A percentile compares a stretch with the other conserved stretches of the same genome.
Evolutionary conservation across 2,113 vertebrate species (phyloP).

Genomic region (Cyanoderma ruficeps): DNA sequence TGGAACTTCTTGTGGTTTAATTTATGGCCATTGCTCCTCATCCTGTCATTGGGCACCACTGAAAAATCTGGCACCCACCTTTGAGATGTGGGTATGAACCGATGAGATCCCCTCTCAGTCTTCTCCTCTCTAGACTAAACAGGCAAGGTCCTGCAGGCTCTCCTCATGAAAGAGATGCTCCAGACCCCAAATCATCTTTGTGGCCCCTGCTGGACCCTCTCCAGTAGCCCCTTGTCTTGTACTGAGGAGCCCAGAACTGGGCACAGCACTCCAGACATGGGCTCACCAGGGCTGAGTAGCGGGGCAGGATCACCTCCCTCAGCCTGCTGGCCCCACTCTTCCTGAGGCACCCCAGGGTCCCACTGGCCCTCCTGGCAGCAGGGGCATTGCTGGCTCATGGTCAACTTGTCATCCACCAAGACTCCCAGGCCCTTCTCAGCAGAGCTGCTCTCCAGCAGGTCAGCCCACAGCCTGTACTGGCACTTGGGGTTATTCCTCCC

Average conservation of each 20-base stretch:
- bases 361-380: background rate
- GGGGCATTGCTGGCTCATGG: background rate
- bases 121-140: background rate
- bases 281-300: background rate
- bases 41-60: background rate
- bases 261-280: background rate
- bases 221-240: background rate
- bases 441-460: background rate
- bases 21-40: background rate
- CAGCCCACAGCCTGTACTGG: background rate
- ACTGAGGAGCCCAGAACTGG: background rate
- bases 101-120: background rate
- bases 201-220: background rate
- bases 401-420: background rate
- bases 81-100: background rate
- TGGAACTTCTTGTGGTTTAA: background rate
- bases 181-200: background rate
- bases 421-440: background rate
- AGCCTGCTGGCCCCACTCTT: background rate
- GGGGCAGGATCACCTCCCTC: background rate
- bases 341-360: background rate
- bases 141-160: background rate
- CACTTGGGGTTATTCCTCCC: background rate
- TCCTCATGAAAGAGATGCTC: background rate
- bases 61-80: background rate